phyloP scores from a whole-genome alignment of 2,888 invertebrate genomes.

The Phania funesta region DNA sequence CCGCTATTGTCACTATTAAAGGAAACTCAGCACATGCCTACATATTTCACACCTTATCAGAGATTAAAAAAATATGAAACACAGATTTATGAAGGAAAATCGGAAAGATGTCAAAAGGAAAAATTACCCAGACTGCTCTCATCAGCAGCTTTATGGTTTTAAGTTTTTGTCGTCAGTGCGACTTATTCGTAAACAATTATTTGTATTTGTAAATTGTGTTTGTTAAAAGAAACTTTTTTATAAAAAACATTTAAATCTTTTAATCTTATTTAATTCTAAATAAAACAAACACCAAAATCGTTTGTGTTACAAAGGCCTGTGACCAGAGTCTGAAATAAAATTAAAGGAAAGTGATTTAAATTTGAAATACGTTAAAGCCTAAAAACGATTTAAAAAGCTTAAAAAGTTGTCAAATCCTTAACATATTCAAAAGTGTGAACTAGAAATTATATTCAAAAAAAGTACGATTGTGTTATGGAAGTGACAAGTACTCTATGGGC shows the following conservation, averaged over 20 bases:
- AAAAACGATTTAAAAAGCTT: not conserved
- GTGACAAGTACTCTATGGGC: no score
- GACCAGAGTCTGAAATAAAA: not conserved
- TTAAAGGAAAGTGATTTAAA: not conserved
- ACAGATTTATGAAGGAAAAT: not conserved
- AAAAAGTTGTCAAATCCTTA: not conserved
- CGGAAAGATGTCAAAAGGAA: slow-evolving; percentile 21
- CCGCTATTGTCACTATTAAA: slow-evolving; percentile 35
- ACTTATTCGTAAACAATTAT: not conserved
- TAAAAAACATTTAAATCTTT: slow-evolving; percentile 47
- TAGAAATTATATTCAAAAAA: not conserved
- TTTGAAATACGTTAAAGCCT: not conserved
- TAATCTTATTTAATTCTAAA: slow-evolving; percentile 56
- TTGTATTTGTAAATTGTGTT: slow-evolving; percentile 4
- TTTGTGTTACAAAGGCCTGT: slow-evolving; percentile 6
- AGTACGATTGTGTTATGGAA: not conserved
- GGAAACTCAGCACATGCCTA: slow-evolving; percentile 57
- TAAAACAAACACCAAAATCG: slow-evolving; percentile 9
- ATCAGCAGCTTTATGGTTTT: slow-evolving; percentile 31
- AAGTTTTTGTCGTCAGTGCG: not conserved
- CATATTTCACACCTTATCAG: slow-evolving; percentile 63
- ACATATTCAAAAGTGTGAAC: not conserved
- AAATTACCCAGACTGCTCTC: slow-evolving; percentile 31
- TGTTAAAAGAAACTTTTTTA: not conserved
- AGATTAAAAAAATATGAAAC: slow-evolving; percentile 45